phyloP scores from a whole-genome alignment of 2,888 invertebrate genomes.

The Gnatocerus cornutus region DNA sequence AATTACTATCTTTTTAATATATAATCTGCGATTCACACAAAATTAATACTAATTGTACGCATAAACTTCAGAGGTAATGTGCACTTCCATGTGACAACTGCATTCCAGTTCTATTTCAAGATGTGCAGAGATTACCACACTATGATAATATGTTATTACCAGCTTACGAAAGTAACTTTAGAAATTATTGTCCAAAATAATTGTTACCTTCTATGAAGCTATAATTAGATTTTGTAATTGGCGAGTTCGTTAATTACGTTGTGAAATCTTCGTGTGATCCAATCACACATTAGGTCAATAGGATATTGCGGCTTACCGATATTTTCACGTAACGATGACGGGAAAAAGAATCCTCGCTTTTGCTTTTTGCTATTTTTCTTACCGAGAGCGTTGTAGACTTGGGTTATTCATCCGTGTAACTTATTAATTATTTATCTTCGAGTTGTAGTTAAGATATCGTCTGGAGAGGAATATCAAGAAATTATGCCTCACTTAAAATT shows the following conservation, averaged over 20 bases:
- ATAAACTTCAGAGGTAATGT: conserved; percentile 17
- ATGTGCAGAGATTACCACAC: conserved; percentile 5
- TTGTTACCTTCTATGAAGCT: not conserved
- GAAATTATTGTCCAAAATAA: not conserved
- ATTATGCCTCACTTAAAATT: conserved; percentile 19
- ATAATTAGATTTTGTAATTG: conserved; percentile 9
- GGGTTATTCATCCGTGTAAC: not conserved
- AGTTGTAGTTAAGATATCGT: too few relatives aligned
- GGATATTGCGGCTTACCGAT: too few relatives aligned
- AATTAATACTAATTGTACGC: conserved; percentile 23
- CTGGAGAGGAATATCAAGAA: conserved; percentile 4
- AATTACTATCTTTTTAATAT: conserved; percentile 8
- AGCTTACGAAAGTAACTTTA: not conserved
- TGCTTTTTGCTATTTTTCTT: too few relatives aligned
- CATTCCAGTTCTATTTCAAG: conserved; percentile 23
- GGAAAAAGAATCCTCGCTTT: too few relatives aligned
- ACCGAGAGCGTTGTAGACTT: too few relatives aligned
- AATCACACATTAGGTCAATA: not conserved
- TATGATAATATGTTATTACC: not conserved
- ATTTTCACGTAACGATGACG: too few relatives aligned
- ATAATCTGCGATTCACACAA: conserved; percentile 16
- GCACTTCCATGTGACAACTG: conserved; percentile 1
- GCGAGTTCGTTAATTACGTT: not conserved
- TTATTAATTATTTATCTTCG: not conserved
- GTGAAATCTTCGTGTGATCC: conserved; percentile 7